Evolutionary conservation across 2,888 invertebrate genomes (phyloP).

Genomic region (Lacanobia wlatinum): DNA sequence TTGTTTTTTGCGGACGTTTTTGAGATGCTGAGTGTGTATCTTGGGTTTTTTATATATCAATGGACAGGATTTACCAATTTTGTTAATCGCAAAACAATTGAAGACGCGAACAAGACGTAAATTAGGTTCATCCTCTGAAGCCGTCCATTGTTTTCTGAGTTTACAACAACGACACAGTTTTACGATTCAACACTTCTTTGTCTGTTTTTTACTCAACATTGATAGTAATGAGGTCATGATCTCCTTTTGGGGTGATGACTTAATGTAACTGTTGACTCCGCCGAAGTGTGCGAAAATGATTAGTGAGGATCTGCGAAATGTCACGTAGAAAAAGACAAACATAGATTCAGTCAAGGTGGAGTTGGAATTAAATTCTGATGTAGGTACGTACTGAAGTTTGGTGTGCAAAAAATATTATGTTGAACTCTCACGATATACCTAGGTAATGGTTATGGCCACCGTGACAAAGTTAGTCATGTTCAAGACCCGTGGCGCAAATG

Average conservation of each 20-base stretch:
- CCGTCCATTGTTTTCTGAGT: slow-evolving; percentile 68
- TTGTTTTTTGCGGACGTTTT: no score
- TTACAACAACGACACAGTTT: slow-evolving; percentile 63
- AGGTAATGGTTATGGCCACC: no score
- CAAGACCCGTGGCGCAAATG: no score
- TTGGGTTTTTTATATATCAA: no score
- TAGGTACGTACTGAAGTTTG: not conserved
- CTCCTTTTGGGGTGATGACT: slow-evolving; percentile 22
- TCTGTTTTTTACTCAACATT: slow-evolving; percentile 56
- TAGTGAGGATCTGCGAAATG: slow-evolving; percentile 16
- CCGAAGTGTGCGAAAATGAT: slow-evolving; percentile 23
- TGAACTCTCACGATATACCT: no score
- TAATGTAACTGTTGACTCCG: slow-evolving; percentile 5
- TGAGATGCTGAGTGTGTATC: no score
- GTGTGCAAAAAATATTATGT: not conserved
- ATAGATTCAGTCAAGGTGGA: not conserved
- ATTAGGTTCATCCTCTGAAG: slow-evolving; percentile 68
- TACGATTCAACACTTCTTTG: slow-evolving; percentile 64
- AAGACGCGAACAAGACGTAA: slow-evolving; percentile 43
- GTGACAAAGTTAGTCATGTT: no score
- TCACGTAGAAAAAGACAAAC: slow-evolving; percentile 6
- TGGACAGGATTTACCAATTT: slow-evolving; percentile 5
- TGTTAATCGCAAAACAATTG: slow-evolving; percentile 41
- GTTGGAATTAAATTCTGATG: not conserved
- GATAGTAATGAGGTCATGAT: slow-evolving; percentile 50